These are phyloP conservation scores for Ruditapes philippinarum DNA, from an alignment of 1,140 invertebrate species.

Conservation along the genomic window DNA sequence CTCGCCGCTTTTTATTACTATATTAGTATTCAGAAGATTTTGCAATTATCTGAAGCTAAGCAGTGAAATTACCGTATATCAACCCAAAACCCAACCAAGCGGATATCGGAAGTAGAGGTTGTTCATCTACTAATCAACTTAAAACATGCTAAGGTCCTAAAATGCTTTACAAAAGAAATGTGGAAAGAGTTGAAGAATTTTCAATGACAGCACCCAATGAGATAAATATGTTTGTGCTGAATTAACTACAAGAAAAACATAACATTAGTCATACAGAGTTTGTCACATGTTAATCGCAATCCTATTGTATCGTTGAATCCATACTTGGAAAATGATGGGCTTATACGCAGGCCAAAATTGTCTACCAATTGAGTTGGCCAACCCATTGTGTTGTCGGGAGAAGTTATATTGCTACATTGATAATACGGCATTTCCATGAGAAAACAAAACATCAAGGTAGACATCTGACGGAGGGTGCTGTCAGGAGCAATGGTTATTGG, in stretches of 20 bases:
- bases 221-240: not conserved
- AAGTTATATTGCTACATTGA: conserved; percentile 6
- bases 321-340: conserved; percentile 8
- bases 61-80: conserved; percentile 67
- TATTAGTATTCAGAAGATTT: conserved; percentile 59
- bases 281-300: conserved; percentile 1
- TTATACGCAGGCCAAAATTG: conserved; percentile 19
- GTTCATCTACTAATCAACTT: conserved; percentile 20
- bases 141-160: conserved; percentile 13
- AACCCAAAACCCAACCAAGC: conserved; percentile 62
- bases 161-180: not conserved
- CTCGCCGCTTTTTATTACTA: conserved; percentile 47
- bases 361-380: not conserved
- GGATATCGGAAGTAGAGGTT: conserved; percentile 55
- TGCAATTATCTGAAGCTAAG: not conserved
- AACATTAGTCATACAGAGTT: conserved; percentile 7
- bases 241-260: not conserved
- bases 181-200: not conserved
- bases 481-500: conserved; percentile 62
- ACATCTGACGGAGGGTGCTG: conserved; percentile 53
- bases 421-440: conserved; percentile 41
- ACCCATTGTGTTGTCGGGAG: conserved; percentile 57
- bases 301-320: conserved; percentile 34
- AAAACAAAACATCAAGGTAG: conserved; percentile 60
- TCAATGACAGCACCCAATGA: not conserved